Base-by-base conservation (phyloP, 2,797 vertebrate species). In the Molossus molossus region DNA sequence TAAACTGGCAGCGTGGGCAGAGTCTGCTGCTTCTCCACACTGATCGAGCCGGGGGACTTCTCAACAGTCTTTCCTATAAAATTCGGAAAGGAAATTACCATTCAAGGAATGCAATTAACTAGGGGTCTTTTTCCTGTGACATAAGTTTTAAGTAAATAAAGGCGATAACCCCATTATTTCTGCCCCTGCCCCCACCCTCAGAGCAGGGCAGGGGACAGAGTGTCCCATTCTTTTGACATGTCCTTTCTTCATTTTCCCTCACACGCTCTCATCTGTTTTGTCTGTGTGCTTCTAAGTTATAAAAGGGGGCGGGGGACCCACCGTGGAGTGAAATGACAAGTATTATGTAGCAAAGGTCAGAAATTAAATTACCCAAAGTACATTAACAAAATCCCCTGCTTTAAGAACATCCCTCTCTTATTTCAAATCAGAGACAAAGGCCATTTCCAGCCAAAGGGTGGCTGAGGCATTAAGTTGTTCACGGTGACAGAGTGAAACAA, bases 391-490 rank as follows among this genome's bases (percentile, higher is more conserved):
- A 80, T 3, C 0, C 0, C 60, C 91, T 12, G 11, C 67, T 95
- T 33, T 45, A 94, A 95, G 18, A 64, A 94, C 94, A 90, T 48
- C 67, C 2, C 23, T 86, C 58, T 93, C 50, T 69, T 57, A 55
- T 93, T 96, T 92, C 85, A 94, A 89, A 50, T 73, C 69, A 82
- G 83, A 67, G 81, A 88, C 65, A 91, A 96, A 86, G 85, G 73
- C 87, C 96, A 53, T 91, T 50, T 91, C 97, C 12, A 27, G 93
- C 72, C 1, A 91, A 96, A 91, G 93, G 62, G 5, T 58, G 55
- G 95, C 89, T 88, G 90, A 96, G 33, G 29, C 25, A 90, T 96
- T 94, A 84, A 75, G 82, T 85, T 97, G 91, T 95, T 96, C 77
- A 6, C 80, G 75, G 82, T 62, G 25, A 80, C 85, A 72, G 80